These are phyloP conservation scores for Nudaria mundana DNA, from an alignment of 2,888 invertebrate species.

Conservation along the genomic window DNA sequence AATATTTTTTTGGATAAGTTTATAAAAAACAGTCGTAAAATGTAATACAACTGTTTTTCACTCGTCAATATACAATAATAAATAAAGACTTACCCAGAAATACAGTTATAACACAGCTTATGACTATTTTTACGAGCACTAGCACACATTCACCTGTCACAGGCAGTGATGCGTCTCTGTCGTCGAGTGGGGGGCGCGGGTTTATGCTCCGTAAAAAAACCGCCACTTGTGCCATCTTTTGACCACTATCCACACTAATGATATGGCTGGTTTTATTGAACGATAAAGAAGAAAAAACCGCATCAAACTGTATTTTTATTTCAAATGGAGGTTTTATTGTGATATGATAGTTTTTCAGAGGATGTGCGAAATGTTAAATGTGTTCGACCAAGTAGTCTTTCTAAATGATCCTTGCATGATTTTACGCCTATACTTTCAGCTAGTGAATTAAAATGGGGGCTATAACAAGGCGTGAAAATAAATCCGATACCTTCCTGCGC, in stretches of 20 bases:
- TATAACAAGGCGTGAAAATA: no score
- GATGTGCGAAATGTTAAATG: background rate
- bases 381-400: no score
- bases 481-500: no score
- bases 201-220: constrained; percentile 1
- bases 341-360: constrained; percentile 1
- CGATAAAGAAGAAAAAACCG: background rate
- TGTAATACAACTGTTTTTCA: background rate
- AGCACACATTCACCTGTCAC: background rate
- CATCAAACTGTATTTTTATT: background rate
- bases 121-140: constrained; percentile 1
- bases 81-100: constrained; percentile 1
- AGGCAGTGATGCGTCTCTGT: background rate
- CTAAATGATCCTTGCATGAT: no score
- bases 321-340: background rate
- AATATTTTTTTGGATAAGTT: background rate
- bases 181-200: background rate
- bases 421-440: no score
- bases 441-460: no score
- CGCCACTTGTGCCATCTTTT: background rate
- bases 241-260: background rate
- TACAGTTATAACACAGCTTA: constrained; percentile 1
- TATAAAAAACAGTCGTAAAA: constrained; percentile 1
- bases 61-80: background rate
- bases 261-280: background rate